Conservation (phyloP, 2,113 vertebrate species). For the Otus sunia region DNA sequence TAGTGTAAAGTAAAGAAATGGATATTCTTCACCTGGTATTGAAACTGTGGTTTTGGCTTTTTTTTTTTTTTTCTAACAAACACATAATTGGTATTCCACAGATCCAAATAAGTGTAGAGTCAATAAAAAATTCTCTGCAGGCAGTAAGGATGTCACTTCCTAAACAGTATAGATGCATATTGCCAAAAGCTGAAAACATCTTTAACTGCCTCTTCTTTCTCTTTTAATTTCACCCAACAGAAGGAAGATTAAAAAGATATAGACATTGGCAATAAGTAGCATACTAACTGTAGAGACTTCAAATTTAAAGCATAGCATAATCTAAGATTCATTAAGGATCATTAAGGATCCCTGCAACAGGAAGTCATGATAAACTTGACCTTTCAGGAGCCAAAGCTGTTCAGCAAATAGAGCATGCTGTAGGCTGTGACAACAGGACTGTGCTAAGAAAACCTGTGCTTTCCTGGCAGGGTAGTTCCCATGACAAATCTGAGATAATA, state of each 20-base stretch:
- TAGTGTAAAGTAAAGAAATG: background rate
- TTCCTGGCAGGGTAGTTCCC: background rate
- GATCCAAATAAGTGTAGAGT: background rate
- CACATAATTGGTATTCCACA: background rate
- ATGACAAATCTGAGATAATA: background rate
- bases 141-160: background rate
- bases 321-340: background rate
- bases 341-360: background rate
- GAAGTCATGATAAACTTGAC: background rate
- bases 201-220: background rate
- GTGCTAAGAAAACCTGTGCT: background rate
- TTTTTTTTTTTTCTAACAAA: background rate
- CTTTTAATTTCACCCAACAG: slow-evolving; percentile 27
- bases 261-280: background rate
- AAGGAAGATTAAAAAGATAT: slow-evolving; percentile 26
- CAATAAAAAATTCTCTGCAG: background rate
- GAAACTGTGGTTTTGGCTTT: background rate
- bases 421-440: background rate
- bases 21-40: background rate
- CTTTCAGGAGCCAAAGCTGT: background rate
- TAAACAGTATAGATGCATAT: background rate
- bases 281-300: background rate
- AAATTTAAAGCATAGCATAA: background rate
- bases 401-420: background rate
- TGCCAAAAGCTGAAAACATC: background rate